Conservation (phyloP, 2,888 invertebrate species). For the Axea sp. region DNA sequence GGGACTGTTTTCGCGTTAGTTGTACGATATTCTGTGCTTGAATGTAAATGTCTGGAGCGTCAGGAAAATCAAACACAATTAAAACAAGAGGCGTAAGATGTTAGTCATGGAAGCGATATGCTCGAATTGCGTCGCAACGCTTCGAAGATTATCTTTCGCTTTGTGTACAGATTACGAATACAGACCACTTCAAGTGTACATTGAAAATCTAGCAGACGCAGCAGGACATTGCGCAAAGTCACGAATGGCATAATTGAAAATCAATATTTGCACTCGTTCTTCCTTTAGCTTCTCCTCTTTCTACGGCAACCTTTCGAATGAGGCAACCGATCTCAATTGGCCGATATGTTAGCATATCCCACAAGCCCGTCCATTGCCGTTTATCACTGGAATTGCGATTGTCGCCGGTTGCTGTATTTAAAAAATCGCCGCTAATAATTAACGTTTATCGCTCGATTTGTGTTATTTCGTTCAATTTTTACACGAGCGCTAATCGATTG, state of each 20-base stretch:
- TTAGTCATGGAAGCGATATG: conserved; percentile 54
- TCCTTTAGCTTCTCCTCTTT: conserved; percentile 64
- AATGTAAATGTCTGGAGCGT: conserved; percentile 59
- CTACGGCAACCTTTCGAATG: conserved; percentile 55
- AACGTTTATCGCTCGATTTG: conserved; percentile 18
- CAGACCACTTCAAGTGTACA: conserved; percentile 53
- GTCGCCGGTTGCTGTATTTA: conserved; percentile 33
- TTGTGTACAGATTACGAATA: conserved; percentile 61
- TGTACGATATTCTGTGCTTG: conserved; percentile 57
- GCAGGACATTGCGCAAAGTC: conserved; percentile 76
- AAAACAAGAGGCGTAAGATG: conserved; percentile 61
- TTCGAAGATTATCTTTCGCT: conserved; percentile 57
- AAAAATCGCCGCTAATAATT: conserved; percentile 41
- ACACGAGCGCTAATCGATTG: no score
- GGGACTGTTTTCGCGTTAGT: conserved; percentile 62
- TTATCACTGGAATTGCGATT: conserved; percentile 56
- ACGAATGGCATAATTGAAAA: conserved; percentile 78
- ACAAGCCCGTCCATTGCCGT: conserved; percentile 38
- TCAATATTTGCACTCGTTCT: conserved; percentile 74
- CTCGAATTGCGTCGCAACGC: conserved; percentile 56
- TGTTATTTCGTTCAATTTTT: conserved; percentile 27
- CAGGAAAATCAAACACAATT: conserved; percentile 62
- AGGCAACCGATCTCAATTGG: conserved; percentile 60
- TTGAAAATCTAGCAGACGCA: conserved; percentile 59
- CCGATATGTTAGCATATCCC: conserved; percentile 61